Percentiles rank a stretch among this genome's conserved stretches.
Conservation (phyloP, 2,797 vertebrate genomes). For the Pogonophryne albipinna region DNA sequence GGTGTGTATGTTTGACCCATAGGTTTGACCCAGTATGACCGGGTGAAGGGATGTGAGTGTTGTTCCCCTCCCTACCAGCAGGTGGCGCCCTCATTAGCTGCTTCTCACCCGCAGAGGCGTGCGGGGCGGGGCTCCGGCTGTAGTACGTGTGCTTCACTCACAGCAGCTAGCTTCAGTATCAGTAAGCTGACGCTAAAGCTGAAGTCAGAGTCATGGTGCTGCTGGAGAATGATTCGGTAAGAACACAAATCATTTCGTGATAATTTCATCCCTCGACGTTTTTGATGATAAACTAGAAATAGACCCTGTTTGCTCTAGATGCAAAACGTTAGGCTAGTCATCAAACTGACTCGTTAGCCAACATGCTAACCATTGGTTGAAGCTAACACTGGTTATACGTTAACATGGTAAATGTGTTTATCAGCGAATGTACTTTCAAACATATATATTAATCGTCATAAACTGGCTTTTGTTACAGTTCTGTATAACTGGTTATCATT, state of each 20-base stretch:
- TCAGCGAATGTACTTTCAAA: background rate
- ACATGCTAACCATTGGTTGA: slow-evolving; percentile 23
- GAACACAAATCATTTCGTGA: background rate
- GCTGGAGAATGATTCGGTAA: slow-evolving; percentile 88
- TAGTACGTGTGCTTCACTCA: slow-evolving; percentile 84
- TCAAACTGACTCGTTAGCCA: slow-evolving; percentile 27
- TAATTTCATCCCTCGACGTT: accelerated
- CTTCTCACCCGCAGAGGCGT: accelerated
- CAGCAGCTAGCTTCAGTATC: slow-evolving; percentile 48
- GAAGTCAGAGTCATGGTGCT: slow-evolving; percentile 80
- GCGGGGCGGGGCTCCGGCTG: slow-evolving; percentile 68
- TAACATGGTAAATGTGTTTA: background rate
- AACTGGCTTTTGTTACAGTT: background rate
- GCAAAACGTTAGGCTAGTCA: slow-evolving; percentile 6
- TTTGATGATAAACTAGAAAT: background rate
- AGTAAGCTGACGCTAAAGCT: slow-evolving; percentile 16
- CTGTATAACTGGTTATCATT: accelerated
- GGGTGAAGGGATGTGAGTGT: background rate
- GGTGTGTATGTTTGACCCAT: no score
- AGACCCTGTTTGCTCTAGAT: background rate
- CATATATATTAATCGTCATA: accelerated
- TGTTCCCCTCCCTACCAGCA: slow-evolving; percentile 21
- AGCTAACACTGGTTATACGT: slow-evolving; percentile 12
- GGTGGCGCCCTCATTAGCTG: slow-evolving; percentile 5
- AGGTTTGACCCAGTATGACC: background rate